Conservation (phyloP, 2,797 vertebrate genomes). For the Parauchenoglanis punctatus region DNA sequence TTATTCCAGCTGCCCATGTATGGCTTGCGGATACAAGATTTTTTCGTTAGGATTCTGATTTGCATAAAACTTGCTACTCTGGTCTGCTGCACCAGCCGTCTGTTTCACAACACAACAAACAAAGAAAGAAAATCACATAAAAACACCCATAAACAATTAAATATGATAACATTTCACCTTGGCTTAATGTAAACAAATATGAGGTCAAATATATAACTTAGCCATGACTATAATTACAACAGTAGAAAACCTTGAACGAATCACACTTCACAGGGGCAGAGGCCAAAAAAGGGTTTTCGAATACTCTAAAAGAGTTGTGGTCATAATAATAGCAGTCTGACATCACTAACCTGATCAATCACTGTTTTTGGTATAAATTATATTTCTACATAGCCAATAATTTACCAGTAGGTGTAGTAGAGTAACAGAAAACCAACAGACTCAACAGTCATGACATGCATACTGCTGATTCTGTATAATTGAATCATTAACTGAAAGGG, state of each 20-base stretch:
- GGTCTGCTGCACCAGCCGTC: slow-evolving; percentile 68
- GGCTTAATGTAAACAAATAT: slow-evolving; percentile 10
- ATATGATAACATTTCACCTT: neutral
- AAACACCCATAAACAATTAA: neutral
- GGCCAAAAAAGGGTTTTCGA: neutral
- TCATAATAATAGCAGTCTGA: no score
- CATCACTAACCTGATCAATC: no score
- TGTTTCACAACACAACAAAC: slow-evolving; percentile 64
- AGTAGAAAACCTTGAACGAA: neutral
- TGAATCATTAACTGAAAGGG: no score
- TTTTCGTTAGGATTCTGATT: slow-evolving; percentile 76
- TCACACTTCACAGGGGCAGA: neutral
- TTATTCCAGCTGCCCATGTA: slow-evolving; percentile 69
- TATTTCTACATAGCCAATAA: no score
- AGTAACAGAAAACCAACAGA: no score
- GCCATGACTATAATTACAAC: neutral
- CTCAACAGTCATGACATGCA: no score
- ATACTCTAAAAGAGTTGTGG: neutral
- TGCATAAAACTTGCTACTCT: slow-evolving; percentile 76
- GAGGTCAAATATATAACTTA: neutral
- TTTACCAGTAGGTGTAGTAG: no score
- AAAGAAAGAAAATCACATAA: slow-evolving; percentile 36
- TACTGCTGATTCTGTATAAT: no score
- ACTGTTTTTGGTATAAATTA: no score
- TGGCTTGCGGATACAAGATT: slow-evolving; percentile 66